Evolutionary conservation across 2,888 invertebrate genomes (phyloP).

Genomic region (Neoascia interrupta): DNA sequence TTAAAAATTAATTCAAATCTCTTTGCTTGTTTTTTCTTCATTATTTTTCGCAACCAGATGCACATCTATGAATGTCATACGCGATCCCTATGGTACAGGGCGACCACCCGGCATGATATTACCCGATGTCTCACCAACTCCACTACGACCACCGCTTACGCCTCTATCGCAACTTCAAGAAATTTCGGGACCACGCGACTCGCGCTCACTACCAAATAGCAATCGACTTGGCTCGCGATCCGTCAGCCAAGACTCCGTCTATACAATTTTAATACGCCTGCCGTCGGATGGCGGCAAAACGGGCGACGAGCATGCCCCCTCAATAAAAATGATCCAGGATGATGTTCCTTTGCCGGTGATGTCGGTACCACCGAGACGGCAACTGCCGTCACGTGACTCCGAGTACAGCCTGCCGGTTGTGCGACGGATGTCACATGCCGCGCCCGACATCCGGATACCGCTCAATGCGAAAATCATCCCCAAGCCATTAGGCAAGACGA

Average conservation of each 20-base stretch:
- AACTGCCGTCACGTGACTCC: conserved; percentile 82
- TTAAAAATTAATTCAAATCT: too few relatives aligned
- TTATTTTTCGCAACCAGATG: conserved; percentile 81
- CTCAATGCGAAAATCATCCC: conserved; percentile 92
- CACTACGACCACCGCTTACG: conserved; percentile 80
- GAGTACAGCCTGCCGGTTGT: conserved; percentile 82
- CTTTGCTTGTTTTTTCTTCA: neutral
- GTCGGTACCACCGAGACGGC: conserved; percentile 79
- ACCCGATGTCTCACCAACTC: conserved; percentile 79
- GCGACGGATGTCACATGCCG: conserved; percentile 78
- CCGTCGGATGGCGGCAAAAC: conserved; percentile 83
- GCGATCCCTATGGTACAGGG: conserved; percentile 84
- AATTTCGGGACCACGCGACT: conserved; percentile 81
- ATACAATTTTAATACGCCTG: conserved; percentile 94
- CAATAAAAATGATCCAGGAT: conserved; percentile 93
- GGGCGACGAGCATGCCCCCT: conserved; percentile 83
- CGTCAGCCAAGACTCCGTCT: conserved; percentile 88
- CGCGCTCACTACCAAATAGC: conserved; percentile 82
- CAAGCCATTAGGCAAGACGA: conserved; percentile 82
- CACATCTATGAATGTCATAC: conserved; percentile 91
- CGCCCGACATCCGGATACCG: conserved; percentile 86
- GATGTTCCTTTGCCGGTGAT: conserved; percentile 81
- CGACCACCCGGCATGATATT: conserved; percentile 80
- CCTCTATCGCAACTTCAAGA: conserved; percentile 79
- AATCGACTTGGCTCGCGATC: conserved; percentile 84